Percentiles rank a stretch among this genome's conserved stretches.
These are phyloP conservation scores for Lucinisca nassula DNA, from an alignment of 2,888 invertebrate genomes.

Conservation along the genomic window DNA sequence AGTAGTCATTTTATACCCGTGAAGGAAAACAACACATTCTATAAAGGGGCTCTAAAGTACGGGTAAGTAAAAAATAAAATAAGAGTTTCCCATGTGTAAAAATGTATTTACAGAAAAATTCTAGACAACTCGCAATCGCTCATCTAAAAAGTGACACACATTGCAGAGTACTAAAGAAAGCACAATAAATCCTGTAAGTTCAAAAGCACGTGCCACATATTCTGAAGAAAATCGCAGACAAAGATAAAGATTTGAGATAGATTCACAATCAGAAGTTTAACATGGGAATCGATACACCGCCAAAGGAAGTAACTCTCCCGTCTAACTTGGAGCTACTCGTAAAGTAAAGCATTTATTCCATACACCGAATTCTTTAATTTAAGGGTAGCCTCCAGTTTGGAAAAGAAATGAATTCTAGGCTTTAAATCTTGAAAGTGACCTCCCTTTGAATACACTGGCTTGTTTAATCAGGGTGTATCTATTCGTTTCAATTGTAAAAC, in stretches of 20 bases:
- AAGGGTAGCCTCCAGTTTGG: too few species aligned
- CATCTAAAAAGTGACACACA: neutral
- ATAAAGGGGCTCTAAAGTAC: too few species aligned
- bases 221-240: neutral
- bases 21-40: too few species aligned
- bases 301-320: neutral
- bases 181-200: neutral
- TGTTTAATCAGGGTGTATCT: too few species aligned
- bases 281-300: neutral
- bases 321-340: neutral
- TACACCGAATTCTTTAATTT: too few species aligned
- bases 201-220: neutral
- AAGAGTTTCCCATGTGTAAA: neutral
- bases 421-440: too few species aligned
- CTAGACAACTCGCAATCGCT: neutral
- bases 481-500: too few species aligned
- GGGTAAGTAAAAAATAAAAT: neutral
- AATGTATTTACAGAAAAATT: conserved; percentile 12
- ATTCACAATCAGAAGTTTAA: neutral
- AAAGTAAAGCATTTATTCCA: neutral
- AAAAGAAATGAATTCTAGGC: too few species aligned
- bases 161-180: neutral
- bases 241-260: neutral
- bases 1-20: too few species aligned
- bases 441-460: too few species aligned